Evolutionary conservation across 92 coral and sea anemone species (phyloP), one percentile per base, ranked within the genome.

Genomic region (Ricordea florida): DNA sequence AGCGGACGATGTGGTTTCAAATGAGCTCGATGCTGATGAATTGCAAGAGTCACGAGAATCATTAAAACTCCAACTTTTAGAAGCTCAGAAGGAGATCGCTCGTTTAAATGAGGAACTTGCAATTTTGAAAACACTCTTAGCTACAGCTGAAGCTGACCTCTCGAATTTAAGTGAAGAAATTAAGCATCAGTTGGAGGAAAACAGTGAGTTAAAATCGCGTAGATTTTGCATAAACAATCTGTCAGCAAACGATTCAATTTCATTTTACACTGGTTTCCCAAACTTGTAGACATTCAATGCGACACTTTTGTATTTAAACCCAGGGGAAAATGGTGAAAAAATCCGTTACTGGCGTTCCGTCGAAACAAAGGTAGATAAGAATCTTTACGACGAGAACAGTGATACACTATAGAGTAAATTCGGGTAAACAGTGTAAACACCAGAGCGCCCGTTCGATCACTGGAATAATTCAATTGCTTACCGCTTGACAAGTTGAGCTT

Each of bases 261-360:
- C 78, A 8, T 83, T 83, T 76, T 83, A 85, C 61, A 71, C 87
- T 20, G 90, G 86, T 10, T 79, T 85, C 56, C 76, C 90, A 49
- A 78, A 85, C 55, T 78, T 56, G 25, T 69, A 41, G 72, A 63
- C 90, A 21, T 83, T 83, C 66, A 27, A 65, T 66, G 83, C 87
- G 3, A 74, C 80, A 40, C 80, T 78, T 10, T 38, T 31, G 15
- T 83, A 29, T 55, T 42, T 77, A 3, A 83, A 83, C 55, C 65
- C 79, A 33, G 89, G 89, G 13, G 58, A 47, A 63, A 46, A 83
- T 4, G 85, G 89, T 17, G 78, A 83, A 56, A 76, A 83, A 44
- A 31, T 83, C 11, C 80, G 89, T 21, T 83, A 83, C 50, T 83
- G 43, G 74, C 53, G 80, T 26, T 74, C 83, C 14, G 48, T 24